Percentiles rank a stretch among this genome's conserved stretches.
phyloP scores from a whole-genome alignment of 2,113 vertebrate genomes.

The Ceyx melanurus region DNA sequence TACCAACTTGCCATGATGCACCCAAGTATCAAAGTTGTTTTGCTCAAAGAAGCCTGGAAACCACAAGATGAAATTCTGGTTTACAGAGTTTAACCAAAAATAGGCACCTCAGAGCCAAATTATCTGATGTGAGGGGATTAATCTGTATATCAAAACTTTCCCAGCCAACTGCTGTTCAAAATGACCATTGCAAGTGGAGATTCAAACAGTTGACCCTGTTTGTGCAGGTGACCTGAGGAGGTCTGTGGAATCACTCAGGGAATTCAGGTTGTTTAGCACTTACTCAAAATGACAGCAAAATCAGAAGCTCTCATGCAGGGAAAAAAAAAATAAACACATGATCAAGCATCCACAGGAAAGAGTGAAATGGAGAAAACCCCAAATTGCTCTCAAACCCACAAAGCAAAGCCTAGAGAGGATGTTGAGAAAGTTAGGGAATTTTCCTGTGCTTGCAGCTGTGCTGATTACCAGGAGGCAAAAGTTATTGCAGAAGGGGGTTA shows the following conservation, averaged over 20 bases:
- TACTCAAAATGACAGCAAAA: neutral
- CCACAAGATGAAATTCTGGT: neutral
- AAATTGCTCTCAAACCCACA: neutral
- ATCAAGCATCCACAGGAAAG: neutral
- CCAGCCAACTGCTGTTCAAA: neutral
- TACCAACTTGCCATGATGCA: neutral
- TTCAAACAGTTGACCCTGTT: no score
- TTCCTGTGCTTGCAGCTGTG: neutral
- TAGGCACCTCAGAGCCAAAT: neutral
- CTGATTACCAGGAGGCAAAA: neutral
- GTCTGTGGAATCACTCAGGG: neutral
- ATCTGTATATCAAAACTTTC: neutral
- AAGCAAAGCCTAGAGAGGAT: constrained; percentile 8
- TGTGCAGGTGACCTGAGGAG: neutral
- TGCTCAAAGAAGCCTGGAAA: neutral
- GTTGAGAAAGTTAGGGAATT: constrained; percentile 16
- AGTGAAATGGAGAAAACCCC: neutral
- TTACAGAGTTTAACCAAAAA: neutral
- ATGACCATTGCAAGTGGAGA: no score
- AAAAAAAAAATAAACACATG: neutral
- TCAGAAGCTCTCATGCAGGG: neutral
- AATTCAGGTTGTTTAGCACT: neutral
- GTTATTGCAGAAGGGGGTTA: neutral
- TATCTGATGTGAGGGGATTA: neutral
- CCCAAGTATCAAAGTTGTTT: neutral